Percentiles rank a stretch among this genome's conserved stretches.
Conservation (phyloP, 2,113 vertebrate species). For the Corythaeola cristata region DNA sequence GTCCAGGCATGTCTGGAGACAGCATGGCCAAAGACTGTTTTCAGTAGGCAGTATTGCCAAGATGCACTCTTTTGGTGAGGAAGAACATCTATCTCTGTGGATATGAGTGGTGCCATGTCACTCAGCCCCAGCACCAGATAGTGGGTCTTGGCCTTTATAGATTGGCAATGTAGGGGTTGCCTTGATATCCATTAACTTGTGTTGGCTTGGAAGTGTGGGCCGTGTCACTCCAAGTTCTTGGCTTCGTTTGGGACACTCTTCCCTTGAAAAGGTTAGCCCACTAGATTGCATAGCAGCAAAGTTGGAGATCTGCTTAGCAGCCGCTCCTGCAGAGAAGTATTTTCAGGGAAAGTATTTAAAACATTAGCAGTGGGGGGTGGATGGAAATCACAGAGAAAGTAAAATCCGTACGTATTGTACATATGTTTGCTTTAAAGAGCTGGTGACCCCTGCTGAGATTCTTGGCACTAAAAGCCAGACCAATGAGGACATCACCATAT, state of each 20-base stretch:
- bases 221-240: background rate
- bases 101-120: accelerated
- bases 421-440: conserved; percentile 61
- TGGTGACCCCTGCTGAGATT: conserved; percentile 43
- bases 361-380: conserved; percentile 22
- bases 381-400: conserved; percentile 35
- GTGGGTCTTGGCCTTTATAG: background rate
- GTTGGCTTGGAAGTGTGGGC: background rate
- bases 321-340: background rate
- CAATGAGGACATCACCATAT: conserved; percentile 58
- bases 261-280: background rate
- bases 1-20: background rate
- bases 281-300: background rate
- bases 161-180: background rate
- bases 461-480: conserved; percentile 49
- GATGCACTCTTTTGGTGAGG: background rate
- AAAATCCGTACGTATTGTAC: conserved; percentile 49
- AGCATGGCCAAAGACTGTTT: background rate
- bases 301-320: conserved; percentile 1
- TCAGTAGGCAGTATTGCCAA: background rate
- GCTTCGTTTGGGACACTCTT: background rate
- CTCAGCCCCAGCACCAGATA: background rate
- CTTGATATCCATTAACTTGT: background rate
- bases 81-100: background rate
- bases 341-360: conserved; percentile 63